Evolutionary conservation across 2,113 vertebrate genomes (phyloP).

Genomic region (Seriola dumerili): DNA sequence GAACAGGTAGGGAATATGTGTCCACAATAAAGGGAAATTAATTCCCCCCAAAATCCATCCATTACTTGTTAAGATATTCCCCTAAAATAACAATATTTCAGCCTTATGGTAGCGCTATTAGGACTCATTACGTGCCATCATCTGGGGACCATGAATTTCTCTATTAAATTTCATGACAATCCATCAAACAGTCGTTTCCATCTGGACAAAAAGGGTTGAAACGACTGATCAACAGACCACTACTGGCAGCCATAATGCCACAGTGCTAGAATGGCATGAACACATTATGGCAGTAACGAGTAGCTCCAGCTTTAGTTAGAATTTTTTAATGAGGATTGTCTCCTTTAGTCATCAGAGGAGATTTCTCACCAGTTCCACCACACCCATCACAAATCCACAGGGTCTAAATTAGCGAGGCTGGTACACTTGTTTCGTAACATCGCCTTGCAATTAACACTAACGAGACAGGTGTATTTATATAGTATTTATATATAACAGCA

Average conservation of each 20-base stretch:
- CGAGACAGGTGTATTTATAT: constrained; percentile 15
- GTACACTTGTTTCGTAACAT: not conserved
- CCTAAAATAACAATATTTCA: not conserved
- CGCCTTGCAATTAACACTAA: constrained; percentile 30
- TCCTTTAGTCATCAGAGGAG: not conserved
- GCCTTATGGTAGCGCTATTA: too few relatives aligned
- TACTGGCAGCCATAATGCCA: not conserved
- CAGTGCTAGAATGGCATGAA: not conserved
- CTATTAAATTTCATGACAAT: not conserved
- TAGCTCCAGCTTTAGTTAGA: not conserved
- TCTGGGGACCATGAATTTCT: not conserved
- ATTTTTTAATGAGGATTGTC: not conserved
- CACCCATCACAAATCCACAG: not conserved
- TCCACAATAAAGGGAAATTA: too few relatives aligned
- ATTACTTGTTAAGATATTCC: too few relatives aligned
- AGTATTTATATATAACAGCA: not conserved
- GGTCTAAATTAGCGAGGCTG: constrained; percentile 7
- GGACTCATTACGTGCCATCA: too few relatives aligned
- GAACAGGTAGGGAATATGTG: too few relatives aligned
- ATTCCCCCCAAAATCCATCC: too few relatives aligned
- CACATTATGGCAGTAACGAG: not conserved
- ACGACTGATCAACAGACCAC: not conserved
- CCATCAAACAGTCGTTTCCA: not conserved
- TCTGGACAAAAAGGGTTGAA: not conserved
- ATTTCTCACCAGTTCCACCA: not conserved